Percentiles rank a stretch among this genome's conserved stretches.
Conservation (phyloP, 2,888 invertebrate species). For the Prosapia bicincta region DNA sequence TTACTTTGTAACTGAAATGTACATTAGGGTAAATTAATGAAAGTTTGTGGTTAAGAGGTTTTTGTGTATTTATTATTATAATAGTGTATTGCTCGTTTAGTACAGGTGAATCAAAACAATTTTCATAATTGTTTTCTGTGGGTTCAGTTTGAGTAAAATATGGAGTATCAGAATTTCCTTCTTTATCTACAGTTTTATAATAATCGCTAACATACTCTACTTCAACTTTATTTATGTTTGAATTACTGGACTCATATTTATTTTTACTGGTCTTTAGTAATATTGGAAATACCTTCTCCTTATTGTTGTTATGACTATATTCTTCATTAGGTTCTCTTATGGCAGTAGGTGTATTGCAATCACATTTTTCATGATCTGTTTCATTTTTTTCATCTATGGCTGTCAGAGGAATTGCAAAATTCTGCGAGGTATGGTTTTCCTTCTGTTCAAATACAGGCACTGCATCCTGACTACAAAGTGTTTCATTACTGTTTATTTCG, state of each 20-base stretch:
- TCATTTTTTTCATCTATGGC: background rate
- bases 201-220: too few relatives aligned
- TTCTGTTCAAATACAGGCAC: background rate
- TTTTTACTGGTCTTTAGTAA: too few relatives aligned
- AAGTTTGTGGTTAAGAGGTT: too few relatives aligned
- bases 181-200: too few relatives aligned
- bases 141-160: background rate
- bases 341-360: background rate
- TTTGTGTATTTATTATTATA: too few relatives aligned
- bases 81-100: too few relatives aligned
- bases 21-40: too few relatives aligned
- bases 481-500: too few relatives aligned
- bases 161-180: background rate
- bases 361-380: background rate
- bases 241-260: too few relatives aligned
- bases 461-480: too few relatives aligned
- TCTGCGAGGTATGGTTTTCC: background rate
- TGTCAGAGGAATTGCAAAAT: background rate
- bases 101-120: background rate
- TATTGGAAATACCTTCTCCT: background rate
- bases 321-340: background rate
- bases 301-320: background rate
- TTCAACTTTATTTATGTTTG: too few relatives aligned
- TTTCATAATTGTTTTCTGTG: background rate
- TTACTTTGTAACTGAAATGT: too few relatives aligned